These are phyloP conservation scores for Chelonoidis abingdonii DNA, from an alignment of 2,113 vertebrate genomes.

Conservation along the genomic window DNA sequence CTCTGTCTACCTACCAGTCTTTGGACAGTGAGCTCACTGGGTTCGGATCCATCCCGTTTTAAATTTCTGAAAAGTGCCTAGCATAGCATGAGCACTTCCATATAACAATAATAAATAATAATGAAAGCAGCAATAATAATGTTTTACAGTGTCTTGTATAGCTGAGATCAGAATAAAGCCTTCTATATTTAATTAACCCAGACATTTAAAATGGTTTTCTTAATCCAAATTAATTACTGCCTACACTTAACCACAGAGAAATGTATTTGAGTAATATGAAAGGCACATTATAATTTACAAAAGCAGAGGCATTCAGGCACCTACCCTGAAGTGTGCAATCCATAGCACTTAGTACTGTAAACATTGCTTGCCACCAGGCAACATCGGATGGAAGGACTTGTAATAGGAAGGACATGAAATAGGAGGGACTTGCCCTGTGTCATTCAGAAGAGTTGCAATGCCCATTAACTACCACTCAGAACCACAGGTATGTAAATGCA, in stretches of 20 bases:
- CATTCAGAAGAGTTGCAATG: neutral
- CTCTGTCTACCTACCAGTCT: neutral
- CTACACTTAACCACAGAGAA: neutral
- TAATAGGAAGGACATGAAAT: neutral
- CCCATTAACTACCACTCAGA: neutral
- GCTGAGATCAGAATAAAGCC: neutral
- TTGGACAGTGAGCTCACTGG: neutral
- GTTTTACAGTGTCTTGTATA: fast-evolving
- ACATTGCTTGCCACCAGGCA: neutral
- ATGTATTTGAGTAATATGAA: neutral
- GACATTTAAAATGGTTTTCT: neutral
- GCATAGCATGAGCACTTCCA: neutral
- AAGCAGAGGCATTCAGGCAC: neutral
- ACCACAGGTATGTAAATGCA: neutral
- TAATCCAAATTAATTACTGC: neutral
- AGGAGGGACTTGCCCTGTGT: neutral
- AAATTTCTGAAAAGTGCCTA: fast-evolving
- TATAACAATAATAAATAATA: neutral
- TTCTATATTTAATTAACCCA: neutral
- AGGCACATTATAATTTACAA: neutral
- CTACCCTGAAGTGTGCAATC: neutral
- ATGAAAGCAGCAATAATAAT: neutral
- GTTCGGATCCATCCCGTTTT: neutral
- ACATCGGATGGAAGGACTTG: neutral
- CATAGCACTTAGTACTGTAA: neutral